A percentile compares a stretch with the other conserved stretches of the same genome.
These are phyloP conservation scores for Chionodraco myersi DNA, from an alignment of 2,113 vertebrate species.

Conservation along the genomic window DNA sequence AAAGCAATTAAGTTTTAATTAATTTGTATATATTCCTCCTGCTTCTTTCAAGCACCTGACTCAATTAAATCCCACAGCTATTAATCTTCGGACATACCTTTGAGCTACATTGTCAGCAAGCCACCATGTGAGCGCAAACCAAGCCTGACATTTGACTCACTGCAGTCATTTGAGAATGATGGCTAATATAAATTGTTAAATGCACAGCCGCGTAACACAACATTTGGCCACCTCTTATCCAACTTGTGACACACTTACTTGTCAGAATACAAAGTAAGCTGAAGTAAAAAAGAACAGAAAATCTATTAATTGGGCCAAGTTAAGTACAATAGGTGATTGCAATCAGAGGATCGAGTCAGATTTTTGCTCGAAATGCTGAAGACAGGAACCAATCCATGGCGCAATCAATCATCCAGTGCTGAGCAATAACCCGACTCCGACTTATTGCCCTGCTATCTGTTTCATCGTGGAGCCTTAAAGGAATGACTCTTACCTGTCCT, in stretches of 20 bases:
- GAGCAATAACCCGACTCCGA: conserved; percentile 19
- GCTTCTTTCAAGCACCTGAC: conserved; percentile 62
- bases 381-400: conserved; percentile 8
- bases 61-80: conserved; percentile 76
- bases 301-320: conserved; percentile 55
- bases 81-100: conserved; percentile 79
- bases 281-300: conserved; percentile 49
- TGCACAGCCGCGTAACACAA: conserved; percentile 59
- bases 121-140: conserved; percentile 65
- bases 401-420: conserved; percentile 19
- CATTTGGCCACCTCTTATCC: conserved; percentile 45
- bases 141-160: conserved; percentile 84
- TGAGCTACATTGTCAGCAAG: conserved; percentile 74
- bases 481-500: conserved; percentile 77
- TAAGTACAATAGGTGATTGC: conserved; percentile 37
- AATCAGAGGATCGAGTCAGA: conserved; percentile 17
- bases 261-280: conserved; percentile 26
- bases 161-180: conserved; percentile 81
- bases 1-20: conserved; percentile 63
- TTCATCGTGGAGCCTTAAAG: conserved; percentile 23
- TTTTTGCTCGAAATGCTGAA: conserved; percentile 21
- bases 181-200: conserved; percentile 71
- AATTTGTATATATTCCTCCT: conserved; percentile 67
- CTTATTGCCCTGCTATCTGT: conserved; percentile 16
- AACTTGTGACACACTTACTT: conserved; percentile 57